These are phyloP conservation scores for Anhinga anhinga DNA, from an alignment of 2,113 vertebrate species.

Conservation along the genomic window DNA sequence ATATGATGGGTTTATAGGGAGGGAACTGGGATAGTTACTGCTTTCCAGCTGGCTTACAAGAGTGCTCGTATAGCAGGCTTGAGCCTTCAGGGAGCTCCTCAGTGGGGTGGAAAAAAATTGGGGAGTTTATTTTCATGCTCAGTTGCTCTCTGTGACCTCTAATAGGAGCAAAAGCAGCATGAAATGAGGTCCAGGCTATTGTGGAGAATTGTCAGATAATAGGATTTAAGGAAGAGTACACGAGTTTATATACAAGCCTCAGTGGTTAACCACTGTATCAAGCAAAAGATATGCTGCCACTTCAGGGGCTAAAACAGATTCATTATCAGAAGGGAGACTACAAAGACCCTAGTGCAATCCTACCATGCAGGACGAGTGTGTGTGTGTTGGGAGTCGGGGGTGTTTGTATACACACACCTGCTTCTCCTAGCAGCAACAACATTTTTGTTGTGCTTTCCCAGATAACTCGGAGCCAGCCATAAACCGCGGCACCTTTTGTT, in stretches of 20 bases:
- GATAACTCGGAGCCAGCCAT: background rate
- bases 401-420: background rate
- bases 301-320: background rate
- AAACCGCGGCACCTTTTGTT: background rate
- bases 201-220: background rate
- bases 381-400: too few relatives aligned
- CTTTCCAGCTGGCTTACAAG: background rate
- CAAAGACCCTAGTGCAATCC: background rate
- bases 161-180: background rate
- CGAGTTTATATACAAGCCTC: background rate
- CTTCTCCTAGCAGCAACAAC: background rate
- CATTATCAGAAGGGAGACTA: background rate
- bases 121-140: background rate
- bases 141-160: background rate
- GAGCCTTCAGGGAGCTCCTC: background rate
- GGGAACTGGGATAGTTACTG: background rate
- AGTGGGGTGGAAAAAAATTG: background rate
- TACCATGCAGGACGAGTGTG: rapidly evolving
- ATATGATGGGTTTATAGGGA: background rate
- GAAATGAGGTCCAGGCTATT: background rate
- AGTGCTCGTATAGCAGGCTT: background rate
- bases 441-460: background rate
- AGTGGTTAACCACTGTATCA: background rate
- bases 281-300: background rate
- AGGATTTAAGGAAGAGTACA: background rate